These are phyloP conservation scores for Norana najaformis DNA, from an alignment of 2,888 invertebrate genomes.

Conservation along the genomic window DNA sequence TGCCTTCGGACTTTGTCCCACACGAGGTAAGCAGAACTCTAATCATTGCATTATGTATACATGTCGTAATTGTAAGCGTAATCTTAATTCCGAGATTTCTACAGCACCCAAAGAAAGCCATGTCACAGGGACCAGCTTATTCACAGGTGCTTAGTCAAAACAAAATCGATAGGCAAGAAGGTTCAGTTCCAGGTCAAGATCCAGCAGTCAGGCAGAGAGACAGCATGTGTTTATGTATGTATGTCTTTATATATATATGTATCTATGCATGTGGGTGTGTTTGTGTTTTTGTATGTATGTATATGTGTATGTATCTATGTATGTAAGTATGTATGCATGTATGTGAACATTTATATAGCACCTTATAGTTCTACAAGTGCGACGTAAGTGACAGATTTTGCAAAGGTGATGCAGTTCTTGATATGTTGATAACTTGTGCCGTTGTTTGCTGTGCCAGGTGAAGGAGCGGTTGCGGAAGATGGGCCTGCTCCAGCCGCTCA, in stretches of 20 bases:
- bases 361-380: background rate
- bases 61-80: too few species aligned
- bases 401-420: background rate
- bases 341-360: background rate
- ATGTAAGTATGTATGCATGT: background rate
- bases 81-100: too few species aligned
- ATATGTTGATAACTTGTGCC: background rate
- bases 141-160: too few species aligned
- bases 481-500: slow-evolving; percentile 92
- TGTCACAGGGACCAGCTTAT: too few species aligned
- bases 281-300: background rate
- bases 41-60: too few species aligned
- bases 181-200: too few species aligned
- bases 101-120: too few species aligned
- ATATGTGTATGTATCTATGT: background rate
- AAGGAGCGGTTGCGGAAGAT: slow-evolving; percentile 83
- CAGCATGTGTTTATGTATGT: too few species aligned
- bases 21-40: slow-evolving; percentile 73
- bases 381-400: background rate
- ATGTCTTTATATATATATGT: too few species aligned
- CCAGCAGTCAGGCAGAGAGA: too few species aligned
- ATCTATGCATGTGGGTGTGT: too few species aligned
- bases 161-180: too few species aligned
- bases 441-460: slow-evolving; percentile 55
- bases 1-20: slow-evolving; percentile 82